A percentile compares a stretch with the other conserved stretches of the same genome.
Conservation (phyloP, 2,888 invertebrate genomes). For the Gari tellinella region DNA sequence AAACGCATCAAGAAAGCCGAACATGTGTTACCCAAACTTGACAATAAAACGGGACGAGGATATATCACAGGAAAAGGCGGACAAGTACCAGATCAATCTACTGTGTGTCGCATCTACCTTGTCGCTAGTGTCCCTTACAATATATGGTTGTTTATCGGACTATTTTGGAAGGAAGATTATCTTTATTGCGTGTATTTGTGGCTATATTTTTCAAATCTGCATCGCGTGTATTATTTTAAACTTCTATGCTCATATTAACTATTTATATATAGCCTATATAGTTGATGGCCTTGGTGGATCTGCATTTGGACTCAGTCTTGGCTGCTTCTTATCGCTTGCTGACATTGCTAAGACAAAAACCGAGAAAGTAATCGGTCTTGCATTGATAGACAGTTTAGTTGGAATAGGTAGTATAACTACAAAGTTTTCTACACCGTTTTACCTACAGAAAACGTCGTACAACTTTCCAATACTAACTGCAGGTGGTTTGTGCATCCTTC, state of each 20-base stretch:
- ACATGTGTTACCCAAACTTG: slow-evolving; percentile 19
- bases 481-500: neutral
- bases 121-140: slow-evolving; percentile 17
- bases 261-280: slow-evolving; percentile 10
- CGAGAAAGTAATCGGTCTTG: slow-evolving; percentile 11
- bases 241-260: neutral
- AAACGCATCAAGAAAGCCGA: slow-evolving; percentile 1
- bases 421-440: slow-evolving; percentile 8
- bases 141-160: slow-evolving; percentile 17
- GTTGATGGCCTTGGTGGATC: slow-evolving; percentile 20
- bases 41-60: slow-evolving; percentile 19
- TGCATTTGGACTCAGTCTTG: slow-evolving; percentile 18
- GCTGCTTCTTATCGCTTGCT: slow-evolving; percentile 12
- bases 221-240: slow-evolving; percentile 4
- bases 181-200: slow-evolving; percentile 1
- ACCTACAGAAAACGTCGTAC: neutral
- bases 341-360: slow-evolving; percentile 9
- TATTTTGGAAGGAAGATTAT: slow-evolving; percentile 16
- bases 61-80: slow-evolving; percentile 9
- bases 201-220: slow-evolving; percentile 4
- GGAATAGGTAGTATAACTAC: slow-evolving; percentile 18
- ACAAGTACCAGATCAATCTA: slow-evolving; percentile 17
- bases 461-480: neutral
- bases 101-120: slow-evolving; percentile 15
- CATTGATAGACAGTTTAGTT: slow-evolving; percentile 18